Conservation (phyloP, 1,140 invertebrate genomes). For the Vanessa tameamea region DNA sequence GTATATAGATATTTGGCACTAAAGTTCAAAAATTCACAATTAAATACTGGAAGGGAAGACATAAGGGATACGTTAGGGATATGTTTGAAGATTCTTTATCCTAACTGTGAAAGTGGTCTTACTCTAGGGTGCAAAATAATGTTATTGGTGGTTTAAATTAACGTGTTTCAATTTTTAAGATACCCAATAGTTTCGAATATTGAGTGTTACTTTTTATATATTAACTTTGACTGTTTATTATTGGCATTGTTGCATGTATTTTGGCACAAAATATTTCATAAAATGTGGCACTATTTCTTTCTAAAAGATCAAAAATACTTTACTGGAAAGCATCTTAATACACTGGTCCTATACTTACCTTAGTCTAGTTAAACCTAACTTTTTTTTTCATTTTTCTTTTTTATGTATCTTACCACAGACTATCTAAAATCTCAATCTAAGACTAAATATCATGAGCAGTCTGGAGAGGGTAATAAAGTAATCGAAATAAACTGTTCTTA, state of each 20-base stretch:
- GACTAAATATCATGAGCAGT: slow-evolving; percentile 76
- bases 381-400: slow-evolving; percentile 65
- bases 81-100: slow-evolving; percentile 66
- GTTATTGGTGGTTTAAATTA: slow-evolving; percentile 38
- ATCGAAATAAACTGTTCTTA: slow-evolving; percentile 65
- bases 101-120: slow-evolving; percentile 64
- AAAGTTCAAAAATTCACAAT: slow-evolving; percentile 55
- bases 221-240: slow-evolving; percentile 24
- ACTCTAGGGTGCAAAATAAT: slow-evolving; percentile 71
- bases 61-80: slow-evolving; percentile 71
- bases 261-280: slow-evolving; percentile 65
- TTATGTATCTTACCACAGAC: slow-evolving; percentile 70
- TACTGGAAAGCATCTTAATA: slow-evolving; percentile 61
- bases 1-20: slow-evolving; percentile 70
- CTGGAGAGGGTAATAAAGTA: slow-evolving; percentile 75
- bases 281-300: slow-evolving; percentile 61
- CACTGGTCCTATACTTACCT: slow-evolving; percentile 75
- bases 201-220: slow-evolving; percentile 19
- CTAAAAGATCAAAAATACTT: slow-evolving; percentile 50
- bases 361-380: slow-evolving; percentile 68
- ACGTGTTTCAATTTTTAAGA: slow-evolving; percentile 11
- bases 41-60: slow-evolving; percentile 76
- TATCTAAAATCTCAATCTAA: slow-evolving; percentile 71
- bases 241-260: slow-evolving; percentile 40
- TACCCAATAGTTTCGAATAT: slow-evolving; percentile 26